Evolutionary conservation across 2,113 vertebrate species (phyloP).

Genomic region (Xyrauchen texanus): DNA sequence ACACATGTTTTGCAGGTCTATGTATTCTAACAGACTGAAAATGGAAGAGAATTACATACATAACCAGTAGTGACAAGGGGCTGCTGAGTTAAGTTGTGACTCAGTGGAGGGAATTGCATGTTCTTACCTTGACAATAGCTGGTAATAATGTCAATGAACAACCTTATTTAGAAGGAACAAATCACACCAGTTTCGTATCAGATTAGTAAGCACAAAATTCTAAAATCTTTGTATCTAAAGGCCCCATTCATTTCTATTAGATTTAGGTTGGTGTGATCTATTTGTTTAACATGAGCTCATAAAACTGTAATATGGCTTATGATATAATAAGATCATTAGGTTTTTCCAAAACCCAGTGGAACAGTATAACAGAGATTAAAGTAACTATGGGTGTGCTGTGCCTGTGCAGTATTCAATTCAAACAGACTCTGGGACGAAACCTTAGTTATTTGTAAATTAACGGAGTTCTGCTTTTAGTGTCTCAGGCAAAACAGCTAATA

Average conservation of each 20-base stretch:
- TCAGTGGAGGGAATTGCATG: slow-evolving; percentile 8
- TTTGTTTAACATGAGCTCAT: not conserved
- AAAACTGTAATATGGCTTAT: not conserved
- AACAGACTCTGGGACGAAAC: too few species aligned
- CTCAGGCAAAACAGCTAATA: not conserved
- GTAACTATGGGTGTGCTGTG: too few species aligned
- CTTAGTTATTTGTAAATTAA: not conserved
- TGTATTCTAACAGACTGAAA: slow-evolving; percentile 44
- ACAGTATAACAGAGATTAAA: too few species aligned
- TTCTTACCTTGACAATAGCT: slow-evolving; percentile 6
- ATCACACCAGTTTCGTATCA: not conserved
- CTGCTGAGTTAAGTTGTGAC: slow-evolving; percentile 1
- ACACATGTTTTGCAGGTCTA: slow-evolving; percentile 30
- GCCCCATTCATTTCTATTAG: slow-evolving; percentile 7
- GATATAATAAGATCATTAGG: not conserved
- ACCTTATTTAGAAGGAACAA: slow-evolving; percentile 25
- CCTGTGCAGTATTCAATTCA: too few species aligned
- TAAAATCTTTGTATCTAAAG: not conserved
- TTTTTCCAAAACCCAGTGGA: not conserved
- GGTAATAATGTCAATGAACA: slow-evolving; percentile 43
- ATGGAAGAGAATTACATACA: slow-evolving; percentile 25
- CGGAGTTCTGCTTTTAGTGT: not conserved
- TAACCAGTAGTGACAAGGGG: slow-evolving; percentile 37
- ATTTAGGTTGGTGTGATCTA: not conserved
- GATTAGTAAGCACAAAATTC: not conserved